phyloP scores from a whole-genome alignment of 2,888 invertebrate genomes.

The Phyllotreta cruciferae region DNA sequence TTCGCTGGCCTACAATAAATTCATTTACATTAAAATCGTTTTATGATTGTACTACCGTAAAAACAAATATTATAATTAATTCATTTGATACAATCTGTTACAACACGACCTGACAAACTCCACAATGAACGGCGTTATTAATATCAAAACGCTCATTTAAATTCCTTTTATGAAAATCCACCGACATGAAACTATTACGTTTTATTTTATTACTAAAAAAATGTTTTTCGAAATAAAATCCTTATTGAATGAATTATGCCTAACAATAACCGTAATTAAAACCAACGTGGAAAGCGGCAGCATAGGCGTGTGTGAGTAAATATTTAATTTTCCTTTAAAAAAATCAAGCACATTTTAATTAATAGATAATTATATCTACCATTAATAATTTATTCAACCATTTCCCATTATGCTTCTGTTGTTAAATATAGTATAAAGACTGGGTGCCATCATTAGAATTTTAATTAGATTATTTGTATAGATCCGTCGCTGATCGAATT shows the following conservation, averaged over 20 bases:
- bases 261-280: conserved; percentile 37
- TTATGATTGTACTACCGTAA: conserved; percentile 22
- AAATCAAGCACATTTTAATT: too few relatives aligned
- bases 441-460: too few relatives aligned
- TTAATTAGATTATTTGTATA: conserved; percentile 15
- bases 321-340: too few relatives aligned
- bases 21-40: conserved; percentile 25
- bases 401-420: too few relatives aligned
- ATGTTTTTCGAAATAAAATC: conserved; percentile 22
- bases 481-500: conserved; percentile 50
- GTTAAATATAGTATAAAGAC: too few relatives aligned
- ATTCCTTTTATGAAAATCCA: conserved; percentile 38
- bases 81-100: conserved; percentile 27
- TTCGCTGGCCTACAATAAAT: background rate
- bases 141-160: conserved; percentile 36
- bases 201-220: conserved; percentile 32
- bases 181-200: conserved; percentile 47
- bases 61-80: conserved; percentile 26
- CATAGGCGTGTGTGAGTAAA: background rate
- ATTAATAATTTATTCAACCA: too few relatives aligned
- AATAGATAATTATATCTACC: too few relatives aligned
- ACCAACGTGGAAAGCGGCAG: conserved; percentile 1
- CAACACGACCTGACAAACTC: conserved; percentile 25
- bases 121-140: conserved; percentile 32
- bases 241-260: conserved; percentile 55